These are phyloP conservation scores for Papilio polyxenes DNA, from an alignment of 1,140 invertebrate genomes.

Conservation along the genomic window DNA sequence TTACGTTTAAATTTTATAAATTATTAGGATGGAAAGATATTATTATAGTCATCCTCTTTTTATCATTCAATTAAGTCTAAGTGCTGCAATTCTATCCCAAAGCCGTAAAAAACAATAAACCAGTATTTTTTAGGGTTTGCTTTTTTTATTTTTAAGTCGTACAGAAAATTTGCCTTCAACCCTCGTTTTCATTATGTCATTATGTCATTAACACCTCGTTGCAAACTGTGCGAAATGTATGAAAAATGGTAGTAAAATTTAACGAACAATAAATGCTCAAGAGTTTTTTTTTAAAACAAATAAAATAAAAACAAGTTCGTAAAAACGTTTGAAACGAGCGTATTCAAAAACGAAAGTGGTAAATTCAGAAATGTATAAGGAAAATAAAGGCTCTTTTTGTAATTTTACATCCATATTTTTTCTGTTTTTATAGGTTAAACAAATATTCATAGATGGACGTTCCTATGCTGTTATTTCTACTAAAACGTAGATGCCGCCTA, in stretches of 20 bases:
- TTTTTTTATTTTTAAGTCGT: background rate
- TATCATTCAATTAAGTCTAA: too few species aligned
- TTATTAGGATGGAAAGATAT: too few species aligned
- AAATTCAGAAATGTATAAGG: background rate
- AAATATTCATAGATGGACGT: background rate
- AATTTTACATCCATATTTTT: background rate
- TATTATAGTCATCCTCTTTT: too few species aligned
- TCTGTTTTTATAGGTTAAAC: background rate
- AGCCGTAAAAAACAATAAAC: background rate
- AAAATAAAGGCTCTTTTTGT: background rate
- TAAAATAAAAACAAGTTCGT: slow-evolving; percentile 32
- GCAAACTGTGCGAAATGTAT: background rate
- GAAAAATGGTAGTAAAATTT: background rate
- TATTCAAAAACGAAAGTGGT: slow-evolving; percentile 13
- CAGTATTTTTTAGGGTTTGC: background rate
- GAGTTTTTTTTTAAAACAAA: slow-evolving; percentile 12
- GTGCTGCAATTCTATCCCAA: background rate
- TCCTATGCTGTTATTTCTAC: too few species aligned
- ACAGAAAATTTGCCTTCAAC: background rate
- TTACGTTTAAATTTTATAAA: slow-evolving; percentile 21
- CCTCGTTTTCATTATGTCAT: background rate
- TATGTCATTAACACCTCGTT: background rate
- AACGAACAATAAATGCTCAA: background rate
- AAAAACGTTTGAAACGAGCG: slow-evolving; percentile 31
- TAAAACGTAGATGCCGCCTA: too few species aligned